Evolutionary conservation across 53 echinoderm and acorn worm genomes (phyloP).

Genomic region (Paracentrotus lividus): DNA sequence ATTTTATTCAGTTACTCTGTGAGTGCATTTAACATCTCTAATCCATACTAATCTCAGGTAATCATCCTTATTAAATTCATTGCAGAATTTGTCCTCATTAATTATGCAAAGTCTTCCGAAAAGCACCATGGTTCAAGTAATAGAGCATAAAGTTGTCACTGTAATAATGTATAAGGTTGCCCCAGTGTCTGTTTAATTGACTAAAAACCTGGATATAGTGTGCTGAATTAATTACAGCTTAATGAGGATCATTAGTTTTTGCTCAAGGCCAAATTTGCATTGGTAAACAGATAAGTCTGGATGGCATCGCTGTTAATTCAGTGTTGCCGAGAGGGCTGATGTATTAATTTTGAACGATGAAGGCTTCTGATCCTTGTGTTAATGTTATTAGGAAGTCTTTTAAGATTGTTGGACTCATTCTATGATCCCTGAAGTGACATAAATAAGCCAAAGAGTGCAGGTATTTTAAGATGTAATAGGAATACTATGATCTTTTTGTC

Average conservation of each 20-base stretch:
- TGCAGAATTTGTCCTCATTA: neutral
- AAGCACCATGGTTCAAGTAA: neutral
- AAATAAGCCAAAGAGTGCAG: neutral
- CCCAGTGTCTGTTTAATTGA: neutral
- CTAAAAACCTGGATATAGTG: neutral
- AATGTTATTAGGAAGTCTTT: slow-evolving; percentile 7
- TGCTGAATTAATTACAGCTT: slow-evolving; percentile 17
- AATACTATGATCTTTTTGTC: neutral
- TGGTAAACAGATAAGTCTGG: slow-evolving; percentile 10
- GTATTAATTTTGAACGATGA: neutral
- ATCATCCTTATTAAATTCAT: neutral
- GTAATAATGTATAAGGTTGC: neutral
- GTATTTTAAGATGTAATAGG: neutral
- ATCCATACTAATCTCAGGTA: too few species aligned
- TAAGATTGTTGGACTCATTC: neutral
- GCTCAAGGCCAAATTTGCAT: neutral
- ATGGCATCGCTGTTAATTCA: neutral
- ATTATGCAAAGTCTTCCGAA: neutral
- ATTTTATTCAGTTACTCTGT: too few species aligned
- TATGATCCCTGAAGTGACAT: neutral
- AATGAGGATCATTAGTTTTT: slow-evolving; percentile 32
- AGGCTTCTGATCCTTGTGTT: neutral
- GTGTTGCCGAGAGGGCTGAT: neutral
- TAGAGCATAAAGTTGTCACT: neutral
- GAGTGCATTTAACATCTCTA: too few species aligned